Conservation (phyloP, 2,888 invertebrate species). For the Stegana nigrithorax region DNA sequence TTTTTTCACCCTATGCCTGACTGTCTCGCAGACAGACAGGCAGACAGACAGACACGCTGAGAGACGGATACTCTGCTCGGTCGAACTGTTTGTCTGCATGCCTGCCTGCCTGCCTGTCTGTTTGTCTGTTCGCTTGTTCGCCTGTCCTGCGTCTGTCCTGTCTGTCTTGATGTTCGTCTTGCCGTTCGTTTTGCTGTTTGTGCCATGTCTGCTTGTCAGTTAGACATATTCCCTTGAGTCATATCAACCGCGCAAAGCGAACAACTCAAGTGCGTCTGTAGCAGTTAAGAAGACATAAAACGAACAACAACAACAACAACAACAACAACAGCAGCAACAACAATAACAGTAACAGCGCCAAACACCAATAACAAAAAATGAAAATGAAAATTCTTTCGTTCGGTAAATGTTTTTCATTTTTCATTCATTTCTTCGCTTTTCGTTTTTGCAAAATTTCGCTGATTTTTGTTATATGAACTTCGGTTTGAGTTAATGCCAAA, state of each 20-base stretch:
- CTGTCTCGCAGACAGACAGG: too few species aligned
- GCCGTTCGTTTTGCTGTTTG: neutral
- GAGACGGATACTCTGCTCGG: too few species aligned
- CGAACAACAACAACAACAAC: too few species aligned
- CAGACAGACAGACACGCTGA: too few species aligned
- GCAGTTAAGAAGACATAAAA: conserved; percentile 30
- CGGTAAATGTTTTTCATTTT: conserved; percentile 27
- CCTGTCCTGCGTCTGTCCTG: conserved; percentile 1
- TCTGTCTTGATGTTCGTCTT: neutral
- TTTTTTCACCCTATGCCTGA: too few species aligned
- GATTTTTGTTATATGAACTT: neutral
- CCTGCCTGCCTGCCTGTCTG: neutral
- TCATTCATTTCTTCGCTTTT: conserved; percentile 22
- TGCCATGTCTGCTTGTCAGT: conserved; percentile 10
- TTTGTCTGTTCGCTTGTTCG: neutral
- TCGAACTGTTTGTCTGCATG: neutral
- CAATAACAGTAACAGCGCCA: too few species aligned
- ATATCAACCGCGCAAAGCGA: too few species aligned
- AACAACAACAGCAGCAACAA: too few species aligned
- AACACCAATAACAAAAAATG: too few species aligned
- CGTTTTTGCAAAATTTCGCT: neutral
- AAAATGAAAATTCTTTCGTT: conserved; percentile 43
- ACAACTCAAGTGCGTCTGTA: conserved; percentile 29
- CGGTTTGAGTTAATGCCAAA: neutral
- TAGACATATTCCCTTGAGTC: conserved; percentile 10